phyloP scores from a whole-genome alignment of 2,888 invertebrate species.

The Tenthredo notha region DNA sequence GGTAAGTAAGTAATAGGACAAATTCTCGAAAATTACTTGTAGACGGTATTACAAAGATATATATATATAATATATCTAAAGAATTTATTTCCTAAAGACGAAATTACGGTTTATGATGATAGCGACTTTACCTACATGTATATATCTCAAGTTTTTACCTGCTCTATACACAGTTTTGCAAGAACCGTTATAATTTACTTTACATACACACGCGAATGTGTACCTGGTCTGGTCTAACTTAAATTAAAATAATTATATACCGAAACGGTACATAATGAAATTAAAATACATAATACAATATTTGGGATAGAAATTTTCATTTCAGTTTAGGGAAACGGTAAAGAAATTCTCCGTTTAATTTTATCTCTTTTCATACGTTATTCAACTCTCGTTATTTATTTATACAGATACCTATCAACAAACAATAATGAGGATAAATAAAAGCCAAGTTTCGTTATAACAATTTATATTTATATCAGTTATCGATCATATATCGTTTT shows the following conservation, averaged over 20 bases:
- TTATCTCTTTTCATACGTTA: background rate
- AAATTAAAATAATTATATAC: background rate
- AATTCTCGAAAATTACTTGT: background rate
- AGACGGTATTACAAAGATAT: background rate
- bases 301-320: background rate
- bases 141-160: background rate
- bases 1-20: background rate
- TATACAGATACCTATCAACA: background rate
- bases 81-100: background rate
- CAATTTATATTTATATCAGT: background rate
- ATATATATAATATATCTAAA: background rate
- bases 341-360: background rate
- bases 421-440: background rate
- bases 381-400: background rate
- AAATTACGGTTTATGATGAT: background rate
- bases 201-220: background rate
- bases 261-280: background rate
- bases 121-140: background rate
- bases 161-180: slow-evolving; percentile 1
- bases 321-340: background rate
- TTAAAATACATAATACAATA: background rate
- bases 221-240: background rate
- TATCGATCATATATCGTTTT: background rate
- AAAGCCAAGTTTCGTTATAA: background rate
- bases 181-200: slow-evolving; percentile 20